Evolutionary conservation across 1,140 invertebrate genomes (phyloP), one percentile per base, ranked within the genome.

Genomic region (Drosophila subpulchrella): DNA sequence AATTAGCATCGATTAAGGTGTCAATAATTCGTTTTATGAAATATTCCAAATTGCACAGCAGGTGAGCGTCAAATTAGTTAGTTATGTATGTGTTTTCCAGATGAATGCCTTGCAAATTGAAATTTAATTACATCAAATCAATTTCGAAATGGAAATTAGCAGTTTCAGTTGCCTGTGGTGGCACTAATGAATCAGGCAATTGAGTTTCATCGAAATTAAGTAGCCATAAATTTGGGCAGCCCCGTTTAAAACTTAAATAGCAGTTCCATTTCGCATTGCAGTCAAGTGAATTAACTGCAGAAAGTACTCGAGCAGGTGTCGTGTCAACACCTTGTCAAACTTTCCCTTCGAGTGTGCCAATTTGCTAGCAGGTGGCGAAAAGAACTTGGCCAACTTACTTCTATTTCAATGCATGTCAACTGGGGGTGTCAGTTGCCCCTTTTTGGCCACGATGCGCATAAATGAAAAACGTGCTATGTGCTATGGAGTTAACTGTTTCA

Each of bases 381-480:
- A 76, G 72, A 41, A 72, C 50, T 62, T 68, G 62, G 51, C 56
- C 50, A 77, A 62, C 56, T 81, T 68, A 74, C 59, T 65, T 78
- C 79, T 72, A 54, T 76, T 60, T 78, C 57, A 75, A 77, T 89
- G 75, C 78, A 79, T 89, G 73, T 84, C 80, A 88, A 89, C 65
- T 60, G 57, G 42, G 60, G 59, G 65, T 89, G 76, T 77, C 77
- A 46, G 54, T 68, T 73, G 57, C 47, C 56, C 67, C 70, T 63
- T 66, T 72, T 82, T 56, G 75, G 66, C 48, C 61, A 76, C 58
- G 57, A 60, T 62, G 78, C 60, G 76, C 65, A 77, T 80, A 80
- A 89, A 88, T 83, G 84, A 74, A 88, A 78, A 84, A 89, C 84
- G 84, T 89, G 84, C 76, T 79, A 42, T 50, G 57, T 81, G 51